Evolutionary conservation across 2,888 invertebrate species (phyloP).

Genomic region (Eupithecia subfuscata): DNA sequence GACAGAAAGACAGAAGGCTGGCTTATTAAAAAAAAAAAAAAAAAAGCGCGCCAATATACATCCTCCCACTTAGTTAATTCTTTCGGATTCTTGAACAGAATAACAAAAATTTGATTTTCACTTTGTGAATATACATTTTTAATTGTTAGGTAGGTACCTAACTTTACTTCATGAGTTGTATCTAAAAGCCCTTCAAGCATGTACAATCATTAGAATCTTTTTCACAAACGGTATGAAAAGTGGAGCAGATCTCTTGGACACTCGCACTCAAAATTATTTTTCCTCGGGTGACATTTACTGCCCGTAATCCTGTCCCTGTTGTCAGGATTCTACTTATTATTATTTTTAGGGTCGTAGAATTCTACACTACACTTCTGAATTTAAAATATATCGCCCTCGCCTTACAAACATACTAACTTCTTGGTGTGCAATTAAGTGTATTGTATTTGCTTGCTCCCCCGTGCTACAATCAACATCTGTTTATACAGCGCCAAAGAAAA

Average conservation of each 20-base stretch:
- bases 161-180: background rate
- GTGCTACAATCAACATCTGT: background rate
- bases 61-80: background rate
- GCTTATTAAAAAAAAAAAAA: too few relatives aligned
- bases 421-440: background rate
- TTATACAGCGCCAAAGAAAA: slow-evolving; percentile 61
- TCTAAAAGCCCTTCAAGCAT: background rate
- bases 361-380: background rate
- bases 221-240: background rate
- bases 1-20: background rate
- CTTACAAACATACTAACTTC: background rate
- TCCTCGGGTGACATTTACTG: background rate
- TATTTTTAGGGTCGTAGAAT: background rate
- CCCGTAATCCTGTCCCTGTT: background rate
- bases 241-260: too few relatives aligned
- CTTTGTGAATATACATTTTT: too few relatives aligned
- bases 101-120: background rate
- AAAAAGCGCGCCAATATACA: background rate
- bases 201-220: background rate
- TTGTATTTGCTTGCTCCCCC: background rate
- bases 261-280: too few relatives aligned
- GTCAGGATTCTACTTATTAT: background rate
- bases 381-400: background rate
- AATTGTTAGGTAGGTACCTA: too few relatives aligned
- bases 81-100: background rate